Percentiles rank a stretch among this genome's conserved stretches.
Conservation (phyloP, 2,888 invertebrate genomes). For the Lepetodrilus schrolli region DNA sequence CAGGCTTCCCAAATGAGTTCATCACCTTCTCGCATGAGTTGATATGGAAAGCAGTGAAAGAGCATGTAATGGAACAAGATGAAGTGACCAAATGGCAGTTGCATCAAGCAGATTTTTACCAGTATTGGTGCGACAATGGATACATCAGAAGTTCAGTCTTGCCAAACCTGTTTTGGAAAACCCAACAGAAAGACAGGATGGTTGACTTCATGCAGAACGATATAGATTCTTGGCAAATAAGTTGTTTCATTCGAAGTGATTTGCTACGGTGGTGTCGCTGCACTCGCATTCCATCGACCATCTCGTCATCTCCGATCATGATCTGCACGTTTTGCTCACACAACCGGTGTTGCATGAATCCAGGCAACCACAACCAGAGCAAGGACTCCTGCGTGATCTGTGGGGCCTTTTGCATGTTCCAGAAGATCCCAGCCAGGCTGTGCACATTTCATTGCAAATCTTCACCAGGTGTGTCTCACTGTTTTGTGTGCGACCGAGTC, state of each 20-base stretch:
- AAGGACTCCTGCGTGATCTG: conserved; percentile 53
- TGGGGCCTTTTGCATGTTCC: conserved; percentile 33
- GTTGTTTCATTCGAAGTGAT: conserved; percentile 46
- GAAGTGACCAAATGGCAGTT: conserved; percentile 47
- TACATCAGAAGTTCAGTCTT: conserved; percentile 46
- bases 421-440: conserved; percentile 23
- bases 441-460: conserved; percentile 41
- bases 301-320: conserved; percentile 42
- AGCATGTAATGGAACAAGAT: conserved; percentile 38
- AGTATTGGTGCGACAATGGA: conserved; percentile 55
- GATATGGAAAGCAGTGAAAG: conserved; percentile 54
- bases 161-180: conserved; percentile 53
- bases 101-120: conserved; percentile 60
- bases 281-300: conserved; percentile 39
- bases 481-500: conserved; percentile 39
- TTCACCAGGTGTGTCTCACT: conserved; percentile 28
- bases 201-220: conserved; percentile 46
- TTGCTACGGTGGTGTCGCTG: conserved; percentile 48
- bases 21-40: conserved; percentile 56
- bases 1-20: conserved; percentile 43
- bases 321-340: conserved; percentile 48
- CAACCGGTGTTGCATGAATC: conserved; percentile 37
- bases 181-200: conserved; percentile 49
- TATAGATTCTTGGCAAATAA: conserved; percentile 42
- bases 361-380: conserved; percentile 42